These are phyloP conservation scores for Pristionchus arcanus DNA, from an alignment of 2,888 invertebrate species.

Conservation along the genomic window DNA sequence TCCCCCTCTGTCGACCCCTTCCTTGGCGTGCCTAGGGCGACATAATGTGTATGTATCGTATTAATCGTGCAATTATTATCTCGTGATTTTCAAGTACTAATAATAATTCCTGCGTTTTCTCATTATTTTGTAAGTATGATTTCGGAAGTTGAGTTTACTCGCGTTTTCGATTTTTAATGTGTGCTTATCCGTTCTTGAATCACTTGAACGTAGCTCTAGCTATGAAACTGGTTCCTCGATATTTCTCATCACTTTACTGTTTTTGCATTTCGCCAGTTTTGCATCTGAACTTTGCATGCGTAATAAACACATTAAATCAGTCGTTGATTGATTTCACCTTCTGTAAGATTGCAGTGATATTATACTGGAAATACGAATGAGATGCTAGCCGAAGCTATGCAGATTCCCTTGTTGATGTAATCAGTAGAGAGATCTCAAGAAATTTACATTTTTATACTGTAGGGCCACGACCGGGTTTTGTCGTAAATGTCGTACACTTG, in stretches of 20 bases:
- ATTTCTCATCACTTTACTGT: background rate
- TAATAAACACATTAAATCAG: background rate
- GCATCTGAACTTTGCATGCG: background rate
- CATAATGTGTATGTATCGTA: background rate
- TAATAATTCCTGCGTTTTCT: background rate
- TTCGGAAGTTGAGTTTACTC: too few species aligned
- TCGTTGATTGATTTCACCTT: background rate
- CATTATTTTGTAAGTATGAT: background rate
- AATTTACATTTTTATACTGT: background rate
- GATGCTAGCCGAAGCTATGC: background rate
- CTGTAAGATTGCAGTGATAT: background rate
- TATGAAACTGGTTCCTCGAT: background rate
- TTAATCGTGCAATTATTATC: background rate
- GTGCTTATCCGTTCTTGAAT: background rate
- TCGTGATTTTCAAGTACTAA: background rate
- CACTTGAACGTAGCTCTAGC: slow-evolving; percentile 24
- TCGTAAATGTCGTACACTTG: background rate
- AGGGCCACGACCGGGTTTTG: background rate
- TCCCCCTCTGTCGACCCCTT: background rate
- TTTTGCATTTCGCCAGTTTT: background rate
- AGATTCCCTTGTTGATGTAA: too few species aligned
- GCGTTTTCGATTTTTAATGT: background rate
- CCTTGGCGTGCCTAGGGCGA: too few species aligned
- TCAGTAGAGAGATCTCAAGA: background rate
- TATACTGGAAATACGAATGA: background rate